Percentiles rank a stretch among this genome's conserved stretches.
Conservation (phyloP, 2,797 vertebrate genomes). For the Silurus lanzhouensis region DNA sequence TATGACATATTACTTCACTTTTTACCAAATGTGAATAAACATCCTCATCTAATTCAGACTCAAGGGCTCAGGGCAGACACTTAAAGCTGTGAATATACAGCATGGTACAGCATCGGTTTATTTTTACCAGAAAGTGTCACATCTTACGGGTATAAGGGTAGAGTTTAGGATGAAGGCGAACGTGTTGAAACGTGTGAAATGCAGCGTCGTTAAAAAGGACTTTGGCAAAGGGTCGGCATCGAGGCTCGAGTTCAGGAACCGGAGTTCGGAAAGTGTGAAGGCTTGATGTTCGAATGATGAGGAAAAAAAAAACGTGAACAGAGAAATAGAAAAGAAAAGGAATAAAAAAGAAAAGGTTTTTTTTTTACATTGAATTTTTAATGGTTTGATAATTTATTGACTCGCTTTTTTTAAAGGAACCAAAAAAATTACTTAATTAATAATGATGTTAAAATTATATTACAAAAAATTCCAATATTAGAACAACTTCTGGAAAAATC, state of each 20-base stretch:
- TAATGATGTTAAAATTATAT: no score
- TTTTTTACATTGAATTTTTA: no score
- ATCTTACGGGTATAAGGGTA: neutral
- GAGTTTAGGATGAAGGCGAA: neutral
- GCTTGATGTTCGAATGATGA: neutral
- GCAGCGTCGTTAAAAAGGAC: no score
- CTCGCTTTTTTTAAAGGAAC: no score
- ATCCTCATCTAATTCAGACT: neutral
- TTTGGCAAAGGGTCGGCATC: neutral
- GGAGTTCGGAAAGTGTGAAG: neutral
- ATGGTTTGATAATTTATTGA: no score
- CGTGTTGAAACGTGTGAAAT: neutral
- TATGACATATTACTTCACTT: constrained; percentile 9
- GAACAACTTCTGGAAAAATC: no score
- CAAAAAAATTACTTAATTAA: no score
- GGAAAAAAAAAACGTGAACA: no score
- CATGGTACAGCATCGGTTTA: neutral
- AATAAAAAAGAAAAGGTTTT: neutral
- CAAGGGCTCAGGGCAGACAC: neutral
- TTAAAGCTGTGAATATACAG: neutral
- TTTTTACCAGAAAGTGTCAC: neutral
- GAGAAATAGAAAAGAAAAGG: neutral
- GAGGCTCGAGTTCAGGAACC: neutral
- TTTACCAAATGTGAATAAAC: neutral
- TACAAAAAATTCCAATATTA: no score